phyloP scores from a whole-genome alignment of 1,140 invertebrate genomes.

The Drosophila teissieri region DNA sequence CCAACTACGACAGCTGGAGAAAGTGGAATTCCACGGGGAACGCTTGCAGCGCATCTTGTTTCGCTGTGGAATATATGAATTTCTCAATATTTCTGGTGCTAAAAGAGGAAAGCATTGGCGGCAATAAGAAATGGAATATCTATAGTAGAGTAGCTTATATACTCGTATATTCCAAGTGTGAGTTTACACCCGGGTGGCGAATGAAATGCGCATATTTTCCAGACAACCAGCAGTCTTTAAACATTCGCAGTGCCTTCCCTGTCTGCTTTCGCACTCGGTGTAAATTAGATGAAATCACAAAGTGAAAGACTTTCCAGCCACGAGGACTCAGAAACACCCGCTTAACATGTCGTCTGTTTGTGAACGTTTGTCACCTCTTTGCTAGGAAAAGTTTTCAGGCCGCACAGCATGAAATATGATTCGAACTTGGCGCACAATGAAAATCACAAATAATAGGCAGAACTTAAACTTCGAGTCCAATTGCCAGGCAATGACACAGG shows the following conservation, averaged over 20 bases:
- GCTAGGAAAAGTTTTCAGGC: constrained; percentile 21
- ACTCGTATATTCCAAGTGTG: constrained; percentile 6
- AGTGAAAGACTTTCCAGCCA: constrained; percentile 28
- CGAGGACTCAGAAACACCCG: constrained; percentile 14
- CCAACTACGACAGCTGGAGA: constrained; percentile 10
- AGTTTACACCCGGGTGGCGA: constrained; percentile 19
- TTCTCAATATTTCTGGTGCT: background rate
- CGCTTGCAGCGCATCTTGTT: background rate
- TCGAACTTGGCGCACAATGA: constrained; percentile 33
- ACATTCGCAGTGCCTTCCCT: constrained; percentile 20
- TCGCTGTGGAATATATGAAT: constrained; percentile 17
- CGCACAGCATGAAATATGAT: constrained; percentile 32
- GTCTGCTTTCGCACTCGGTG: constrained; percentile 8
- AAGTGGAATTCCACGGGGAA: constrained; percentile 15
- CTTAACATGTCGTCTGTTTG: constrained; percentile 52
- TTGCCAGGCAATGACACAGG: constrained; percentile 35
- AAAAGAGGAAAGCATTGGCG: constrained; percentile 5
- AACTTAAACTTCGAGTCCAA: constrained; percentile 13
- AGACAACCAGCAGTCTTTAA: background rate
- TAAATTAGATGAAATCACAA: constrained; percentile 53
- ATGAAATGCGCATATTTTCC: constrained; percentile 19
- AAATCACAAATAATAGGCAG: constrained; percentile 40
- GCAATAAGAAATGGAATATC: constrained; percentile 12
- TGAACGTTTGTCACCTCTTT: constrained; percentile 47
- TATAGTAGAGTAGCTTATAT: constrained; percentile 14